Evolutionary conservation across 2,888 invertebrate genomes (phyloP).

Genomic region (Argyresthia goedartella): DNA sequence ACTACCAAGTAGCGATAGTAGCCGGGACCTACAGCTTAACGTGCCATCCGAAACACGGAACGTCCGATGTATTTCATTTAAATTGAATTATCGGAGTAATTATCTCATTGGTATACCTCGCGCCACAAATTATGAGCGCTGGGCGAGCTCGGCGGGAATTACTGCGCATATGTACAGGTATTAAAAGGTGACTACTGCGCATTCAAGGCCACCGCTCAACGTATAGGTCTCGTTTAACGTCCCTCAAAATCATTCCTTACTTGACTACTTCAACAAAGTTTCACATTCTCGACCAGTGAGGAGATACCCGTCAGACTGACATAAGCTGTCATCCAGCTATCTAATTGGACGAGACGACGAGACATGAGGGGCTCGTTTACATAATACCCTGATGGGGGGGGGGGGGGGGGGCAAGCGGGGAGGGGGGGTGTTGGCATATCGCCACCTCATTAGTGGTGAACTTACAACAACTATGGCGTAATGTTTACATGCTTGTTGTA

Average conservation of each 20-base stretch:
- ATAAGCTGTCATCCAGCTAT: conserved; percentile 12
- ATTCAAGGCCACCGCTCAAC: no score
- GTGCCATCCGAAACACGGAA: no score
- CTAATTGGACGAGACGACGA: conserved; percentile 15
- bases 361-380: conserved; percentile 5
- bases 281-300: background rate
- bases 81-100: no score
- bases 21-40: no score
- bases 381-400: conserved; percentile 1
- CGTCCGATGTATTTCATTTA: no score
- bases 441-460: background rate
- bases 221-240: no score
- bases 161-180: no score
- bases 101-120: no score
- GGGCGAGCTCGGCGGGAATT: no score
- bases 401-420: background rate
- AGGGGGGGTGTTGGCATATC: background rate
- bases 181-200: no score
- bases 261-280: background rate
- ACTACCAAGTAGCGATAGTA: no score
- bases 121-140: no score
- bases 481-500: background rate
- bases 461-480: background rate
- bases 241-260: background rate
- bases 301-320: conserved; percentile 11